Conservation (phyloP, 2,113 vertebrate species). For the Aix galericulata region DNA sequence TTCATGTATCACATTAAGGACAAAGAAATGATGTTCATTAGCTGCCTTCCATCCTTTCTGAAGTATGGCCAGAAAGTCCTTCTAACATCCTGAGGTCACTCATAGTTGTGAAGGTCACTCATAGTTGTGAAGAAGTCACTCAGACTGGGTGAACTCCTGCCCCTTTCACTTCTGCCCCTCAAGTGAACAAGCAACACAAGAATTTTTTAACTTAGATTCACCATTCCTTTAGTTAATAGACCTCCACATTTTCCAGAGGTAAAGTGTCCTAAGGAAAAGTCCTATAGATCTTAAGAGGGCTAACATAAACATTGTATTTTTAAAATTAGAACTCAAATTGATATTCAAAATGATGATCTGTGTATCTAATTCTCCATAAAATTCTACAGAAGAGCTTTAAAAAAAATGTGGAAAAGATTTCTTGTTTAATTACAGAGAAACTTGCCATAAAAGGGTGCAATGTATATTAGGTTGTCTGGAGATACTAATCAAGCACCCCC, state of each 20-base stretch:
- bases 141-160: neutral
- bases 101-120: neutral
- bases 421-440: neutral
- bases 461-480: neutral
- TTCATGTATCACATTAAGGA: neutral
- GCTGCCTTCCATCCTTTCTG: neutral
- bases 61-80: neutral
- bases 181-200: neutral
- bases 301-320: neutral
- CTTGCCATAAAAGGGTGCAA: neutral
- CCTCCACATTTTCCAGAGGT: neutral
- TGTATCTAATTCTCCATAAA: conserved; percentile 22
- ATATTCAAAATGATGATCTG: conserved; percentile 6
- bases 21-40: neutral
- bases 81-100: neutral
- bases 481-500: neutral
- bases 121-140: neutral
- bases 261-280: neutral
- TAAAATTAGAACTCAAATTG: conserved; percentile 28
- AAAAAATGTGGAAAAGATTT: neutral
- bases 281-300: neutral
- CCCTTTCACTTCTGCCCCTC: neutral
- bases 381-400: neutral
- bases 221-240: neutral
- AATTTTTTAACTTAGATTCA: neutral